A percentile compares a stretch with the other conserved stretches of the same genome.
These are phyloP conservation scores for Eulithis testata DNA, from an alignment of 2,888 invertebrate genomes.

Conservation along the genomic window DNA sequence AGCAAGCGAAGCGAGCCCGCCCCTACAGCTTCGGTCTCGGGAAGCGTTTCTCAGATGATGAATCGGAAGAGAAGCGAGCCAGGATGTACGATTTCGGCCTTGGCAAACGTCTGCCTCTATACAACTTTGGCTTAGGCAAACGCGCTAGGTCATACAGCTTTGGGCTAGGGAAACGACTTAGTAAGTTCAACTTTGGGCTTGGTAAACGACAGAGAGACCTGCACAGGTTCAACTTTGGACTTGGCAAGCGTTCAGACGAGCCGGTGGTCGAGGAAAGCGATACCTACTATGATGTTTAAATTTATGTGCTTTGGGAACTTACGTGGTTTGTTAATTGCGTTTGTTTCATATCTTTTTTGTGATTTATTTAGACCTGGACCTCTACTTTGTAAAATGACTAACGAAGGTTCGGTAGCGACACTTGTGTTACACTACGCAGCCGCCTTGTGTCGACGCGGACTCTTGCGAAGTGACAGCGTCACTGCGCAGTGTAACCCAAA, in stretches of 20 bases:
- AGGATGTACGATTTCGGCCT: conserved; percentile 76
- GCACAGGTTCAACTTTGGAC: conserved; percentile 83
- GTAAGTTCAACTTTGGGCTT: conserved; percentile 84
- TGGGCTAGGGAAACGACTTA: conserved; percentile 83
- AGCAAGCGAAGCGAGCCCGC: conserved; percentile 81
- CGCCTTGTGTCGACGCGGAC: too few relatives aligned
- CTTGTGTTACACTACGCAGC: too few relatives aligned
- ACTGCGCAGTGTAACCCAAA: too few relatives aligned
- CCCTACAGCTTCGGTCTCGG: conserved; percentile 90
- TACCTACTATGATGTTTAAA: conserved; percentile 67
- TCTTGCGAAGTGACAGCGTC: too few relatives aligned
- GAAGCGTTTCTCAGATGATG: conserved; percentile 80
- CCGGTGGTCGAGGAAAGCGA: conserved; percentile 57
- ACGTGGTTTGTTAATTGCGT: conserved; percentile 44
- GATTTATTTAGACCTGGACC: too few relatives aligned
- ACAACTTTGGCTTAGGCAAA: conserved; percentile 82
- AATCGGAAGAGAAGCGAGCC: conserved; percentile 70
- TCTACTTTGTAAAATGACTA: too few relatives aligned
- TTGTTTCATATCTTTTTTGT: not conserved
- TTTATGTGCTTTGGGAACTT: conserved; percentile 47
- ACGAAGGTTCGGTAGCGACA: too few relatives aligned
- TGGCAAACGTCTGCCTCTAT: conserved; percentile 74
- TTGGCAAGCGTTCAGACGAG: conserved; percentile 81
- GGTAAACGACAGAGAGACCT: conserved; percentile 82
- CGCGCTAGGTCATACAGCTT: conserved; percentile 79